Conservation (phyloP, 1,140 invertebrate genomes). For the Zelostemma sp. region DNA sequence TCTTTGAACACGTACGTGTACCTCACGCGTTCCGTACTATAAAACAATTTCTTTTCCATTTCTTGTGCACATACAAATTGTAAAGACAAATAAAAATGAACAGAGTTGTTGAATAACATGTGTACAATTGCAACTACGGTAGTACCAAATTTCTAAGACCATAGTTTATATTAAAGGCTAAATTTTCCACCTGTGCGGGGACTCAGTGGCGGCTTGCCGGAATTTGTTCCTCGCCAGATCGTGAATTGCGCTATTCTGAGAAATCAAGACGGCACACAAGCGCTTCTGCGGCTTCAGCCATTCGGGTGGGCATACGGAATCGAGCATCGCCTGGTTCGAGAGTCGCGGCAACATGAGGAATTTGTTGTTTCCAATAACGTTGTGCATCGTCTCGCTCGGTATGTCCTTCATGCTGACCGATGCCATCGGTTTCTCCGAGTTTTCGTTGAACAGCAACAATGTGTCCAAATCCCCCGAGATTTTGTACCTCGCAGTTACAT, state of each 20-base stretch:
- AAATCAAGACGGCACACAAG: conserved; percentile 89
- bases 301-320: conserved; percentile 90
- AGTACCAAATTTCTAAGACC: no score
- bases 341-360: conserved; percentile 89
- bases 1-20: conserved; percentile 92
- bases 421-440: conserved; percentile 83
- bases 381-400: conserved; percentile 86
- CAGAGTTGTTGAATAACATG: no score
- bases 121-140: no score
- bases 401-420: conserved; percentile 90
- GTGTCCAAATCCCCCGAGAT: conserved; percentile 85
- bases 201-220: conserved; percentile 77
- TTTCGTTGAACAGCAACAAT: conserved; percentile 92
- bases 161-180: no score
- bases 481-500: conserved; percentile 78
- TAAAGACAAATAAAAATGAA: no score
- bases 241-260: conserved; percentile 76
- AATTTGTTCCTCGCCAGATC: conserved; percentile 75
- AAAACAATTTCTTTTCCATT: no score
- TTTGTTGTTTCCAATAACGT: conserved; percentile 90
- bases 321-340: conserved; percentile 87
- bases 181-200: conserved; percentile 67
- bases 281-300: conserved; percentile 84
- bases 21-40: conserved; percentile 78
- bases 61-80: no score